Percentiles rank a stretch among this genome's conserved stretches.
Evolutionary conservation across 2,888 invertebrate species (phyloP).

Genomic region (Microchrysa polita): DNA sequence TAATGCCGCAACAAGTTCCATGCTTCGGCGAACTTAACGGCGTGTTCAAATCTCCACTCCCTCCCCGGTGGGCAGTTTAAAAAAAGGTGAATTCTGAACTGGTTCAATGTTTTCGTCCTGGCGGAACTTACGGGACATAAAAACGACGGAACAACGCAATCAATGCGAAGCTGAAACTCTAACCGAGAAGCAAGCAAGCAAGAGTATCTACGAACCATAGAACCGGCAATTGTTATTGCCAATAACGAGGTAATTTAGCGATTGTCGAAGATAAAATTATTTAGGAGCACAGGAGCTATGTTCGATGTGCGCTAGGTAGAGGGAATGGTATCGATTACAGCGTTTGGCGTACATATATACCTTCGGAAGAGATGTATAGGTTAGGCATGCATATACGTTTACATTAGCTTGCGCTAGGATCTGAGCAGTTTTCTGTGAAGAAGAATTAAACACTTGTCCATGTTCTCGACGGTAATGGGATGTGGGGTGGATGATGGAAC

Average conservation of each 20-base stretch:
- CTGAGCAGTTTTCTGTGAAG: neutral
- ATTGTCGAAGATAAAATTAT: slow-evolving; percentile 48
- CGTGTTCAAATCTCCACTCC: too few species aligned
- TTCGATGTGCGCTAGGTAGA: neutral
- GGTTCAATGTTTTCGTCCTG: neutral
- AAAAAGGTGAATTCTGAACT: slow-evolving; percentile 22
- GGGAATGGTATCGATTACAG: neutral
- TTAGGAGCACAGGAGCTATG: slow-evolving; percentile 22
- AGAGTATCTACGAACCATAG: slow-evolving; percentile 1
- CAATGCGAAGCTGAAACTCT: slow-evolving; percentile 30
- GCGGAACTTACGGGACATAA: slow-evolving; percentile 18
- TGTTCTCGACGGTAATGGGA: too few species aligned
- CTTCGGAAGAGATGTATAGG: too few species aligned
- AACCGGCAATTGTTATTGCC: slow-evolving; percentile 48
- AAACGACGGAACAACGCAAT: slow-evolving; percentile 45
- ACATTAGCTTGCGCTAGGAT: neutral
- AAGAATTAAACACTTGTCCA: neutral
- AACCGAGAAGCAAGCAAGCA: neutral
- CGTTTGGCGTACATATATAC: too few species aligned
- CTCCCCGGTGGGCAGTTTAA: too few species aligned
- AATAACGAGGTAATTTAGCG: slow-evolving; percentile 50
- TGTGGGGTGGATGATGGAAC: too few species aligned
- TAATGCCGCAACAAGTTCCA: slow-evolving; percentile 47
- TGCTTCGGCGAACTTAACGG: neutral
- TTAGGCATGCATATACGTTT: neutral